Conservation (phyloP, 2,888 invertebrate genomes). For the Meandrusa payeni region DNA sequence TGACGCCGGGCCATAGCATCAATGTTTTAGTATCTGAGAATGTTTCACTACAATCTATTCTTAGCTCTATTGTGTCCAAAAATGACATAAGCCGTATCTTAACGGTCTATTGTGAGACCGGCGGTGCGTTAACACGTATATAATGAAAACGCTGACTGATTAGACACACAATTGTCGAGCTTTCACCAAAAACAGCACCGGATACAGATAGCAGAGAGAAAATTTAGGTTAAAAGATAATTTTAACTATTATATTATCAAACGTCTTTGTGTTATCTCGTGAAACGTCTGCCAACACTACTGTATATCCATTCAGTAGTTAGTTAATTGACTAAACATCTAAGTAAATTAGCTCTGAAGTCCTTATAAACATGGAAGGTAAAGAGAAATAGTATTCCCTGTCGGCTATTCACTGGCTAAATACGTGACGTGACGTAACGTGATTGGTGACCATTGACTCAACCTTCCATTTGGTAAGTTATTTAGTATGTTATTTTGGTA, state of each 20-base stretch:
- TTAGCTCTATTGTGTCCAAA: conserved; percentile 9
- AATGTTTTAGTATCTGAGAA: background rate
- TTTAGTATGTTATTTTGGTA: too few relatives aligned
- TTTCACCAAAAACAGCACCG: conserved; percentile 22
- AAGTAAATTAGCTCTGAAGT: too few relatives aligned
- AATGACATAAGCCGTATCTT: conserved; percentile 13
- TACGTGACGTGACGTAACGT: too few relatives aligned
- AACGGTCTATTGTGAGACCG: conserved; percentile 5
- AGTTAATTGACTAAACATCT: background rate
- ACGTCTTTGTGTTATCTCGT: conserved; percentile 14
- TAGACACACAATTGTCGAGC: conserved; percentile 18
- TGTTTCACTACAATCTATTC: conserved; percentile 3
- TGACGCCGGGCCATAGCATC: background rate
- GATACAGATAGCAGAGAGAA: conserved; percentile 18
- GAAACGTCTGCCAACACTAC: background rate
- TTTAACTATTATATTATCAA: conserved; percentile 22
- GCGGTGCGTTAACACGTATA: conserved; percentile 5
- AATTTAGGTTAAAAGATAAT: conserved; percentile 24
- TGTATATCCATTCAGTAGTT: background rate
- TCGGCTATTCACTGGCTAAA: too few relatives aligned
- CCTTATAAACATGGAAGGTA: too few relatives aligned
- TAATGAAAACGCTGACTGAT: conserved; percentile 18
- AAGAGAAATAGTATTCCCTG: too few relatives aligned
- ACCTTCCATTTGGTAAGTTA: too few relatives aligned
- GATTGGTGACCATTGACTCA: too few relatives aligned